These are phyloP conservation scores for Taenaris catops DNA, from an alignment of 2,888 invertebrate genomes.

Conservation along the genomic window DNA sequence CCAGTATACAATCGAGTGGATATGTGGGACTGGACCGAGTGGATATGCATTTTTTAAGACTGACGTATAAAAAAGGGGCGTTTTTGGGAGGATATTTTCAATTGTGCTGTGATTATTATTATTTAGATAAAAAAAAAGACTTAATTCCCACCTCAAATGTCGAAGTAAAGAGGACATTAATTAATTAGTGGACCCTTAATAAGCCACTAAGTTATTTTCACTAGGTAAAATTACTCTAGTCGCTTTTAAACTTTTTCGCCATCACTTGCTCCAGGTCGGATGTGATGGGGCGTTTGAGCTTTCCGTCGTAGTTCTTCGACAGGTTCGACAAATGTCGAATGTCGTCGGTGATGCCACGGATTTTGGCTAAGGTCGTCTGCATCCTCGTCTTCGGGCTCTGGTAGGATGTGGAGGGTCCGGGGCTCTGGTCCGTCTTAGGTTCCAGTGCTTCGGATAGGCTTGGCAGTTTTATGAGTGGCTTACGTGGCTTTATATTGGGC, in stretches of 20 bases:
- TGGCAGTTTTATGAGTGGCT: constrained; percentile 56
- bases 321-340: constrained; percentile 43
- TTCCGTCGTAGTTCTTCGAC: constrained; percentile 36
- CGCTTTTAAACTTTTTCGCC: constrained; percentile 41
- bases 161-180: too few species aligned
- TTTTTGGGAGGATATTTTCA: too few species aligned
- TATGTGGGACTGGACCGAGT: too few species aligned
- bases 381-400: constrained; percentile 31
- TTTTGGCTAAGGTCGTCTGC: constrained; percentile 42
- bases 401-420: constrained; percentile 34
- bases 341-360: constrained; percentile 51
- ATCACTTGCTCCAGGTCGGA: constrained; percentile 26
- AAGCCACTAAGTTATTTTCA: too few species aligned
- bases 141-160: too few species aligned
- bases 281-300: constrained; percentile 38
- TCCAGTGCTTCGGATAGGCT: constrained; percentile 48
- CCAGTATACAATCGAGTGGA: too few species aligned
- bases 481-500: constrained; percentile 68
- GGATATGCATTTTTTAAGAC: too few species aligned
- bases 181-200: too few species aligned
- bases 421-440: constrained; percentile 31
- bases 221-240: constrained; percentile 26
- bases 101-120: too few species aligned
- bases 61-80: too few species aligned
- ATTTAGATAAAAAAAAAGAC: too few species aligned